Conservation (phyloP, 2,113 vertebrate genomes). For the Dromiciops gliroides region DNA sequence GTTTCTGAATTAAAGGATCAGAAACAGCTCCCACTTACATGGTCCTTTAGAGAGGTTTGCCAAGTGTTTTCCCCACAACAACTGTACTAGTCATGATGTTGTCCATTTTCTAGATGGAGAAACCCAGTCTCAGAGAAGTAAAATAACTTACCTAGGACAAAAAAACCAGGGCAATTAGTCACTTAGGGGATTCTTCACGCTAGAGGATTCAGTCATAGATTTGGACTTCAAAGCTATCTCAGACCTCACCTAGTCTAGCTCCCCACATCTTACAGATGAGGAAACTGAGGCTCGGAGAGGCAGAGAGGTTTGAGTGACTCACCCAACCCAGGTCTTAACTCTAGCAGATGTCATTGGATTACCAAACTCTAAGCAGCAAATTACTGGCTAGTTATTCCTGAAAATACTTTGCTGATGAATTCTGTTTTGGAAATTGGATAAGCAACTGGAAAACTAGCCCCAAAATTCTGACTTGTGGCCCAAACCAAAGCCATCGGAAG, state of each 20-base stretch:
- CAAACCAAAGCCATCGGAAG: not conserved
- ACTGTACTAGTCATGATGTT: not conserved
- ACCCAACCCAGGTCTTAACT: not conserved
- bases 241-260: not conserved
- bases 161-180: not conserved
- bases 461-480: not conserved
- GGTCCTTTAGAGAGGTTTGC: not conserved
- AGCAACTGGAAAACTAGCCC: not conserved
- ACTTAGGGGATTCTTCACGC: not conserved
- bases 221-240: not conserved
- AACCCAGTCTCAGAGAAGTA: not conserved
- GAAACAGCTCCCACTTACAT: not conserved
- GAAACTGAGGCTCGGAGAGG: not conserved
- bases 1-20: constrained; percentile 33
- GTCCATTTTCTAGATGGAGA: not conserved
- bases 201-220: not conserved
- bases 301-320: not conserved
- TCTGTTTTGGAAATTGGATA: not conserved
- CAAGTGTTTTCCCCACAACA: not conserved
- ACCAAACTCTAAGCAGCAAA: not conserved
- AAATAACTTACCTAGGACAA: not conserved
- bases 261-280: not conserved
- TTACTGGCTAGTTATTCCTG: not conserved
- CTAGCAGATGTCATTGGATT: not conserved
- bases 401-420: not conserved